Base-by-base conservation (phyloP, 2,797 vertebrate genomes). In the Pseudocheirus occidentalis region DNA sequence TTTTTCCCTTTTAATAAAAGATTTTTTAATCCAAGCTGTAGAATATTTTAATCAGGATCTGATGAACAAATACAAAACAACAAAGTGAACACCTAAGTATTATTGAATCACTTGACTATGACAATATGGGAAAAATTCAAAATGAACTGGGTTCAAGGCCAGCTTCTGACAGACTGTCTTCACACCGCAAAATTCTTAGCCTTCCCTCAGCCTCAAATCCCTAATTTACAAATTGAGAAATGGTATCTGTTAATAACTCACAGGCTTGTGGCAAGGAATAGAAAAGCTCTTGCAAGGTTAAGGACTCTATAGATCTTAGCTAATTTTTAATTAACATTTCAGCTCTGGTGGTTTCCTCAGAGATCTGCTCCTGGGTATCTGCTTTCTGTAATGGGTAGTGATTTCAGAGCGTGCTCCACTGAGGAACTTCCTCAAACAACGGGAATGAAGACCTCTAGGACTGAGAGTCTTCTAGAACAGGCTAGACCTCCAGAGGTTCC, bases 41-140 rank as follows among this genome's bases (percentile, higher is more conserved):
- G 56, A 21, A 92, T 91, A 93, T 92, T 90, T 62, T 93, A 95
- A 95, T 93, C 91, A 92, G 90, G 27, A 14, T 94, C 58, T 95
- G 93, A 95, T 89, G 53, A 52, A 46, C 34, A 94, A 40, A 62
- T 34, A 52, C 54, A 28, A 28, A 50, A 90, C 55, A 4, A 11
- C n/a, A n/a, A n/a, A 55, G 54, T 31, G 1, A n/a, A 14, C 16
- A 73, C 5, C 5, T 21, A 91, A 91, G 59, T n/a, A 90, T 81
- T 90, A 55, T 40, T 93, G 89, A 87, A 87, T 92, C 66, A 87
- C 53, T n/a, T 1, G n/a, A 53, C 59, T 24, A 10, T 53, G 91
- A 96, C 94, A 94, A 34, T 92, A 94, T 52, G 52, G 56, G 56
- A 5, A 29, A 58, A 58, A 58, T 14, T n/a, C 31, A 62, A 4